These are phyloP conservation scores for Protosalanx chinensis DNA, from an alignment of 2,797 vertebrate species.

Conservation along the genomic window DNA sequence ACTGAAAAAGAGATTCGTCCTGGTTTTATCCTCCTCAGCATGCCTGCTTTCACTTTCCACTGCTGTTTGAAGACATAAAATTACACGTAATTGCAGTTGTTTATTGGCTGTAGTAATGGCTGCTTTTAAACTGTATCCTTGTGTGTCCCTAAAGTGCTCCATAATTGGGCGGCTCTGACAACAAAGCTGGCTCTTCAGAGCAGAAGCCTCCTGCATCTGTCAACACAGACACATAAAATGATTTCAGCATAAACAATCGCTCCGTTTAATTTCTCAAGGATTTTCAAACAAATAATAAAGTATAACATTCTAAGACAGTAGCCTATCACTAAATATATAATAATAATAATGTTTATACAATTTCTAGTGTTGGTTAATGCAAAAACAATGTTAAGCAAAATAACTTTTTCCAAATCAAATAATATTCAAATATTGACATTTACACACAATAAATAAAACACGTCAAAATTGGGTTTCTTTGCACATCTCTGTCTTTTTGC, in stretches of 20 bases:
- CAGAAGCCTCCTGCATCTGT: constrained; percentile 19
- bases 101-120: constrained; percentile 67
- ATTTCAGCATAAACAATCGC: constrained; percentile 25
- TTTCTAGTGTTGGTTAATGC: too few relatives aligned
- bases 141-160: constrained; percentile 63
- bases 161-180: constrained; percentile 65
- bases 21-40: constrained; percentile 1
- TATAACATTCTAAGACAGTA: too few relatives aligned
- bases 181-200: constrained; percentile 29
- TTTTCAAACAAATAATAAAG: neutral
- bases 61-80: constrained; percentile 55
- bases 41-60: constrained; percentile 55
- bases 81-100: constrained; percentile 66
- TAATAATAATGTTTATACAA: too few relatives aligned
- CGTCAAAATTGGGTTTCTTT: neutral
- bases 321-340: too few relatives aligned
- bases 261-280: constrained; percentile 10
- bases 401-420: too few relatives aligned
- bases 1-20: neutral
- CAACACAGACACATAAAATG: constrained; percentile 26
- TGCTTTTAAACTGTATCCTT: constrained; percentile 55
- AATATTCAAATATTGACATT: neutral
- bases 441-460: too few relatives aligned
- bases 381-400: too few relatives aligned
- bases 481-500: neutral